Evolutionary conservation across 2,888 invertebrate genomes (phyloP).

Genomic region (Thalpophila matura): DNA sequence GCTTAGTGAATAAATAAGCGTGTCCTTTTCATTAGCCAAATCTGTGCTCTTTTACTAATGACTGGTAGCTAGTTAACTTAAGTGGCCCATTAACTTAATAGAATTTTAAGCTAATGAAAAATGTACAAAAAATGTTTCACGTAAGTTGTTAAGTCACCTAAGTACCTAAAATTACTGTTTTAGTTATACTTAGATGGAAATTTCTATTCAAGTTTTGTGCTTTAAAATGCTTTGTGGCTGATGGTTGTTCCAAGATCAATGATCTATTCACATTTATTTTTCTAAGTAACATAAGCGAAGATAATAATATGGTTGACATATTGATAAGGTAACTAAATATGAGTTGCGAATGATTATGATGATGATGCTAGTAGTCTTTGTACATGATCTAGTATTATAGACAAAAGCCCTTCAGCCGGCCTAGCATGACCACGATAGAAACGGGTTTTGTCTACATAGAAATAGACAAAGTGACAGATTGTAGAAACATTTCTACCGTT

Average conservation of each 20-base stretch:
- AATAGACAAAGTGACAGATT: too few relatives aligned
- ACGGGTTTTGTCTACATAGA: too few relatives aligned
- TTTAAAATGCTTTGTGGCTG: too few relatives aligned
- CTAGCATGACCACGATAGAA: too few relatives aligned
- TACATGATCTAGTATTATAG: not conserved
- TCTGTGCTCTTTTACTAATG: slow-evolving; percentile 26
- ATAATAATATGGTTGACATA: too few relatives aligned
- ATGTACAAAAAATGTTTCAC: not conserved
- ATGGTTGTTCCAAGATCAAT: too few relatives aligned
- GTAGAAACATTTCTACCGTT: too few relatives aligned
- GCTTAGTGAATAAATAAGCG: slow-evolving; percentile 26
- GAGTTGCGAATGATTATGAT: slow-evolving; percentile 5
- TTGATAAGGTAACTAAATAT: too few relatives aligned
- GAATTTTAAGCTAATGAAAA: not conserved
- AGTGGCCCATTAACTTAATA: slow-evolving; percentile 31
- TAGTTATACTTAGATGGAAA: not conserved
- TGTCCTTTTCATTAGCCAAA: slow-evolving; percentile 33
- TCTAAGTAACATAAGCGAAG: too few relatives aligned
- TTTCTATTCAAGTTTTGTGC: too few relatives aligned
- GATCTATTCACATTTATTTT: too few relatives aligned
- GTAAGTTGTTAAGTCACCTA: not conserved
- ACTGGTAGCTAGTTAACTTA: slow-evolving; percentile 21
- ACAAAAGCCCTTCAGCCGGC: not conserved
- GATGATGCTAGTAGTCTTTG: not conserved
- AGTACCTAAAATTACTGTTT: not conserved